Conservation (phyloP, 2,797 vertebrate species). For the Botia almorhae region DNA sequence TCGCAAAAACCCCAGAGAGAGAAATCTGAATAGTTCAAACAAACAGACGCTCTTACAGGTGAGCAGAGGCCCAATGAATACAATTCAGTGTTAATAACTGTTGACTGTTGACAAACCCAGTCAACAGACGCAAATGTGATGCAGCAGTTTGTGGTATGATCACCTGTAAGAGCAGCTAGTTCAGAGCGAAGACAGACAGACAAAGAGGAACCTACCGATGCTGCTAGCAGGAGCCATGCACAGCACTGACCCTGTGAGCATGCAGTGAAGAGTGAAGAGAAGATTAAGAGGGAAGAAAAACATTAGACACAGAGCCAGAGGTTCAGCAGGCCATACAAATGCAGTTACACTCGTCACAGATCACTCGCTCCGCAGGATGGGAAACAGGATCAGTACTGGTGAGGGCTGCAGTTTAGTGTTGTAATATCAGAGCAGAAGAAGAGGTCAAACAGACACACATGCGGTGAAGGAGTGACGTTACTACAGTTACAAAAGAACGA, state of each 20-base stretch:
- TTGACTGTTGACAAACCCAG: background rate
- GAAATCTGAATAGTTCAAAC: constrained; percentile 27
- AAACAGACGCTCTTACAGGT: constrained; percentile 47
- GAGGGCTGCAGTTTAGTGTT: background rate
- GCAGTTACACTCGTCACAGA: constrained; percentile 33
- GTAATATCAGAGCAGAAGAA: background rate
- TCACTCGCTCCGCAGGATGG: background rate
- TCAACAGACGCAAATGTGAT: background rate
- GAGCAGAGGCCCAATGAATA: constrained; percentile 33
- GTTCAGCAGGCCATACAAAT: constrained; percentile 62
- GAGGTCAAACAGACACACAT: background rate
- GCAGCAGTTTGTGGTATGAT: constrained; percentile 1
- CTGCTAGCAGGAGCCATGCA: constrained; percentile 98
- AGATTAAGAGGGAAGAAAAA: constrained; percentile 84
- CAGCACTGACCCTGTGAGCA: constrained; percentile 95
- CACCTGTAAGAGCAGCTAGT: constrained; percentile 67
- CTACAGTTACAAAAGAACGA: background rate
- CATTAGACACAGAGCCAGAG: constrained; percentile 76
- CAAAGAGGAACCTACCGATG: constrained; percentile 91
- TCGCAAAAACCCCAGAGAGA: constrained; percentile 20
- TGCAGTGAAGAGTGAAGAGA: constrained; percentile 84
- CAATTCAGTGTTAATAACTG: background rate
- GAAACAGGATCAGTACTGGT: constrained; percentile 26
- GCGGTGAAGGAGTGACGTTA: background rate
- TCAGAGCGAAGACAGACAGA: constrained; percentile 59